Evolutionary conservation across 37 sponge, comb jelly and placozoan species (phyloP), one percentile per base, ranked within the genome.

Genomic region (Amphimedon queenslandica): DNA sequence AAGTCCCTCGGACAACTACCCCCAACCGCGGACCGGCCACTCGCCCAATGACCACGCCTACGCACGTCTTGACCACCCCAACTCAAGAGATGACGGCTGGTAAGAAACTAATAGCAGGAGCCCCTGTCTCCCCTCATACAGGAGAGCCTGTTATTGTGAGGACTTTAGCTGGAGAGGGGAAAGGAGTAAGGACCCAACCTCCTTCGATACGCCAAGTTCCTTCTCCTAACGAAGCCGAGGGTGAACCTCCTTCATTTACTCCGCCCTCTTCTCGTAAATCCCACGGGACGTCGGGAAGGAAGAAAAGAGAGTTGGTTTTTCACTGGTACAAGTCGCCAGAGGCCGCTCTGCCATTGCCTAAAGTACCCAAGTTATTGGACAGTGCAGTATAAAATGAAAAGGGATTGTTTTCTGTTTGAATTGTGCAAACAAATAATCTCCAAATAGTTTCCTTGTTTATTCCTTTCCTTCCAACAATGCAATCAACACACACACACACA

Each of bases 251-350:
- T 47, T 47, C 51, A 18, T 18, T 13, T 13, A n/a, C 61, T 6
- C 27, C 23, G 5, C 23, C 24, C 8, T 6, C 5, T n/a, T 6
- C 28, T 11, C 5, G 27, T 6, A n/a, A n/a, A n/a, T 6, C 5
- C 5, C 27, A 11, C 5, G 27, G 21, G 21, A 6, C 21, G 5
- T 6, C 27, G 8, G 27, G 23, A 25, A 11, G 28, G 21, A 11
- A 25, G 21, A 60, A n/a, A 60, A 11, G 61, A n/a, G 61, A 60
- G 5, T 60, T 60, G 61, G 61, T 60, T 25, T 60, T 60, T 60
- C 61, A 60, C 28, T 60, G 61, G 61, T 60, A 60, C 21, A 13
- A 60, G 5, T 25, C 61, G 27, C 61, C 61, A 11, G 27, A 11
- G 5, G 28, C 13, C 13, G 13, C 23, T 60, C 61, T n/a, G 61